phyloP scores from a whole-genome alignment of 2,113 vertebrate species.

The Malurus melanocephalus region DNA sequence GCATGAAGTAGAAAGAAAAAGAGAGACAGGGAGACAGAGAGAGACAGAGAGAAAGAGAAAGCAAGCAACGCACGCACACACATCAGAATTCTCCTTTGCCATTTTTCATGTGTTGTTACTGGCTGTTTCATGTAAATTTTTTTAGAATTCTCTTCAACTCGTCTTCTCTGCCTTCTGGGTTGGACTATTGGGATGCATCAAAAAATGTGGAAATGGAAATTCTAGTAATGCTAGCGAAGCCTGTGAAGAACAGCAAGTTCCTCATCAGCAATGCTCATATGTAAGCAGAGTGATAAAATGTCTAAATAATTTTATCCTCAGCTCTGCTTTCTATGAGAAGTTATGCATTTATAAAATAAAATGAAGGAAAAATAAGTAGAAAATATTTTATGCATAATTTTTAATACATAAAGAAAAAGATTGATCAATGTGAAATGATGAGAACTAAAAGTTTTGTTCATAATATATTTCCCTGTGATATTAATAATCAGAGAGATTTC shows the following conservation, averaged over 20 bases:
- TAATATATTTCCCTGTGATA: neutral
- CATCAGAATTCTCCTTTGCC: neutral
- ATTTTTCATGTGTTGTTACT: constrained; percentile 52
- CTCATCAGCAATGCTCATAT: constrained; percentile 1
- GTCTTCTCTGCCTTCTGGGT: neutral
- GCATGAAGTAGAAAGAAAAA: constrained; percentile 11
- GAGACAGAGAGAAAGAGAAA: neutral
- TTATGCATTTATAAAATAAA: neutral
- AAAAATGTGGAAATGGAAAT: constrained; percentile 53
- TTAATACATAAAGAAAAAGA: constrained; percentile 14
- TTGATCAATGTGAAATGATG: neutral
- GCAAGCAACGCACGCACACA: neutral
- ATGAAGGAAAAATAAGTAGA: neutral
- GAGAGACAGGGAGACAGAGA: neutral
- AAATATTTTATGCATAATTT: neutral
- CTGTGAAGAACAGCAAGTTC: neutral
- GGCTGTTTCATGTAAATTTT: constrained; percentile 30
- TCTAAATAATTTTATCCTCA: constrained; percentile 6
- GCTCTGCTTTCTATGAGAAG: neutral
- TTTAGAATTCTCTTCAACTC: constrained; percentile 34
- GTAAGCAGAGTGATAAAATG: constrained; percentile 25
- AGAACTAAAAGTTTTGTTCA: neutral
- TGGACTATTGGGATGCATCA: constrained; percentile 6
- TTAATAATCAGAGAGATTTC: neutral
- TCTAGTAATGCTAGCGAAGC: neutral